Evolutionary conservation across 2,888 invertebrate genomes (phyloP).

Genomic region (Hyles lineata): DNA sequence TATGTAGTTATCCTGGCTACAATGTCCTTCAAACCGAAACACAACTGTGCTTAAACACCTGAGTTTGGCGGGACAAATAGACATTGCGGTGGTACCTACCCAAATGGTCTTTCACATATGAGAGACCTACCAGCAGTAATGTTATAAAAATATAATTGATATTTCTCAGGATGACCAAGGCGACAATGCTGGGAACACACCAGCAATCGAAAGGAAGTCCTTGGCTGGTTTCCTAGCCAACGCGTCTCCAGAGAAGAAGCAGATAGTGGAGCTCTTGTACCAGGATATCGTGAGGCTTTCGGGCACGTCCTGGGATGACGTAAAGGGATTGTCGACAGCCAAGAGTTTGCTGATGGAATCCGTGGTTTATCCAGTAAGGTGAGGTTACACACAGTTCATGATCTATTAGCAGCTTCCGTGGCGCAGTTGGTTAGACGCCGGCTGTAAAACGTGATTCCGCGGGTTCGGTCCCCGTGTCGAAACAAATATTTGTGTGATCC

Average conservation of each 20-base stretch:
- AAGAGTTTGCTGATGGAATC: slow-evolving; percentile 93
- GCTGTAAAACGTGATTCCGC: too few relatives aligned
- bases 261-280: slow-evolving; percentile 87
- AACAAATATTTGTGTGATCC: too few relatives aligned
- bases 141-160: background rate
- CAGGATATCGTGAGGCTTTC: slow-evolving; percentile 87
- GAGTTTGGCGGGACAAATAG: too few relatives aligned
- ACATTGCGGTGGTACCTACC: too few relatives aligned
- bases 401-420: too few relatives aligned
- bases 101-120: too few relatives aligned
- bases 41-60: too few relatives aligned
- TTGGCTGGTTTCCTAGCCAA: slow-evolving; percentile 60
- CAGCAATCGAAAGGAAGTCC: slow-evolving; percentile 64
- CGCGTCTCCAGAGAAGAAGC: slow-evolving; percentile 84
- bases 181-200: slow-evolving; percentile 40
- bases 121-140: too few relatives aligned
- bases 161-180: slow-evolving; percentile 44
- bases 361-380: slow-evolving; percentile 90
- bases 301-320: slow-evolving; percentile 91
- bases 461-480: too few relatives aligned
- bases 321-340: slow-evolving; percentile 88
- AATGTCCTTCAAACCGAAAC: too few relatives aligned
- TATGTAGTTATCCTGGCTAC: too few relatives aligned
- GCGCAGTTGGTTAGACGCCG: too few relatives aligned
- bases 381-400: slow-evolving; percentile 25